Conservation (phyloP, 2,888 invertebrate genomes). For the Cistogaster globosa region DNA sequence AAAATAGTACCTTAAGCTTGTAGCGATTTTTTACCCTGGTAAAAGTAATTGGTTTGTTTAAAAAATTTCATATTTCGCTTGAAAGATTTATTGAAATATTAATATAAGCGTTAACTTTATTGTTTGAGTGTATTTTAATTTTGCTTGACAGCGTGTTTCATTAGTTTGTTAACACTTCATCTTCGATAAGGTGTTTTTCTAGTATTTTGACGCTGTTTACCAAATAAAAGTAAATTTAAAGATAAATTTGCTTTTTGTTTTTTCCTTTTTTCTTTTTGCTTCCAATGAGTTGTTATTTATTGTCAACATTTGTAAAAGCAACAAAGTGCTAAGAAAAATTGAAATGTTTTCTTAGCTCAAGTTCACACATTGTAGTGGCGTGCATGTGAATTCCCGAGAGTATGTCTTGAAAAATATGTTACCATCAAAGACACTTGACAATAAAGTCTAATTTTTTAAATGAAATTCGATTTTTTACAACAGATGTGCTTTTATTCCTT, state of each 20-base stretch:
- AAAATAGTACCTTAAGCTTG: too few species aligned
- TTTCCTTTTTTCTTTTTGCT: conserved; percentile 7
- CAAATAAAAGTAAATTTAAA: background rate
- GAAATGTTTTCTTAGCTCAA: conserved; percentile 34
- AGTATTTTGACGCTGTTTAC: background rate
- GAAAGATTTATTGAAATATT: too few species aligned
- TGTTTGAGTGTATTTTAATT: conserved; percentile 34
- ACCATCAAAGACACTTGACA: conserved; percentile 24
- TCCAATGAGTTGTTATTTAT: conserved; percentile 58
- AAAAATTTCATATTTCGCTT: too few species aligned
- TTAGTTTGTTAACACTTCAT: conserved; percentile 60
- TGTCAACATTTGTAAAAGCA: conserved; percentile 49
- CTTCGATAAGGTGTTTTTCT: conserved; percentile 42
- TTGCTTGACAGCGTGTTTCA: conserved; percentile 53
- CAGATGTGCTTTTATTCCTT: conserved; percentile 53
- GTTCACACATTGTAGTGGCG: conserved; percentile 19
- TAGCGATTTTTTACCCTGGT: too few species aligned
- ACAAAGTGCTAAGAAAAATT: conserved; percentile 2
- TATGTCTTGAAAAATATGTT: background rate
- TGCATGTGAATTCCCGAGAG: conserved; percentile 57
- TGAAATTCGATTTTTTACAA: conserved; percentile 33
- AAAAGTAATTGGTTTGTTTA: too few species aligned
- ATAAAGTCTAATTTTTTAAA: conserved; percentile 57
- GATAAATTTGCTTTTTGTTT: conserved; percentile 23
- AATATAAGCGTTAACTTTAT: background rate